Percentiles rank a stretch among this genome's conserved stretches.
Conservation (phyloP, 2,888 invertebrate species). For the Hypsopygia costalis region DNA sequence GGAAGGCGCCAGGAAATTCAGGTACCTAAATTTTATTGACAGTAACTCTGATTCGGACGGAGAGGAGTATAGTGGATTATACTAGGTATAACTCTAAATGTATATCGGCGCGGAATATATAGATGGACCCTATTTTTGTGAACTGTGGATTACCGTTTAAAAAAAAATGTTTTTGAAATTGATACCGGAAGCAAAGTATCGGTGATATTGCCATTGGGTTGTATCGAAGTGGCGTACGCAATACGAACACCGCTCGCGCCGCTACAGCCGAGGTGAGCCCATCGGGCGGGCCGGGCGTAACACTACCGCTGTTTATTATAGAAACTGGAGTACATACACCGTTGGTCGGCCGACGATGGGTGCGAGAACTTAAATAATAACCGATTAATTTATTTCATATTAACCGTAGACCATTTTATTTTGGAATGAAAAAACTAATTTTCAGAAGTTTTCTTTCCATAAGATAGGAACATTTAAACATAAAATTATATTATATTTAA, state of each 20-base stretch:
- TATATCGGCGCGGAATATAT: too few species aligned
- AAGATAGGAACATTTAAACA: slow-evolving; percentile 16
- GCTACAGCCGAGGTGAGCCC: too few species aligned
- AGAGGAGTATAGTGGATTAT: too few species aligned
- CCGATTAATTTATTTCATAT: too few species aligned
- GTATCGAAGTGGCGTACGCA: neutral
- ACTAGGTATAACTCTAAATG: too few species aligned
- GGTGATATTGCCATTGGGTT: neutral
- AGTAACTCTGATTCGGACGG: too few species aligned
- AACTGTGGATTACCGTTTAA: neutral
- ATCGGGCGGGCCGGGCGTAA: too few species aligned
- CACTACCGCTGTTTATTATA: neutral
- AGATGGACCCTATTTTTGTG: neutral
- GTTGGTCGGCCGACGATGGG: neutral
- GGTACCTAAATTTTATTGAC: too few species aligned
- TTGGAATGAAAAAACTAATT: slow-evolving; percentile 6
- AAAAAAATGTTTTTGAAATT: neutral
- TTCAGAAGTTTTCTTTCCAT: slow-evolving; percentile 15
- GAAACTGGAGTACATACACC: neutral
- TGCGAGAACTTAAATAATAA: neutral
- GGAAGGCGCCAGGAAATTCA: too few species aligned
- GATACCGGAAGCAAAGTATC: neutral
- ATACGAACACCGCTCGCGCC: too few species aligned
- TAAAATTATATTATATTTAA: slow-evolving; percentile 14
- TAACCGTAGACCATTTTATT: too few species aligned